A percentile compares a stretch with the other conserved stretches of the same genome.
Evolutionary conservation across 2,113 vertebrate species (phyloP).

Genomic region (Paedocypris sp.): DNA sequence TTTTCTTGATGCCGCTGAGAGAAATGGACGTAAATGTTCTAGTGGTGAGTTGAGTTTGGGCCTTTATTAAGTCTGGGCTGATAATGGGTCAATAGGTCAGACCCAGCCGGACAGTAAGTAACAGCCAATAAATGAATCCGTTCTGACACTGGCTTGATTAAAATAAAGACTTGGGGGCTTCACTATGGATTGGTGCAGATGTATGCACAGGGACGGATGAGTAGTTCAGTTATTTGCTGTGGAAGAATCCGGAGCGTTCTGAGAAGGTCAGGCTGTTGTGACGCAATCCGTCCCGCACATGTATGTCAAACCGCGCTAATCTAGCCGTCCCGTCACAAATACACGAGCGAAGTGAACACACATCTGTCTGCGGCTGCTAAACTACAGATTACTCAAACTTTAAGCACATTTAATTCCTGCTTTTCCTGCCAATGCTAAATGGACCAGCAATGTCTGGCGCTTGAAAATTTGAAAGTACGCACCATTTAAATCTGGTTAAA

Average conservation of each 20-base stretch:
- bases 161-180: neutral
- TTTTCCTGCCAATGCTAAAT: slow-evolving; percentile 5
- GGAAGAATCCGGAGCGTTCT: neutral
- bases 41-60: neutral
- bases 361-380: neutral
- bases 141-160: neutral
- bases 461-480: too few species aligned
- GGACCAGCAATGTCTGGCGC: slow-evolving; percentile 18
- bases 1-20: too few species aligned
- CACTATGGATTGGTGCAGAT: neutral
- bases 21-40: neutral
- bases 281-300: neutral
- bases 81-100: neutral
- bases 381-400: neutral
- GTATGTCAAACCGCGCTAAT: neutral
- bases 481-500: too few species aligned
- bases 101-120: neutral
- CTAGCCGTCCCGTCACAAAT: neutral
- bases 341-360: neutral
- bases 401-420: slow-evolving; percentile 10
- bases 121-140: neutral
- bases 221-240: neutral
- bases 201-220: neutral
- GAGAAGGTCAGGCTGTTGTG: neutral
- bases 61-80: neutral